Conservation (phyloP, 1,140 invertebrate genomes). For the Watersipora subatra region DNA sequence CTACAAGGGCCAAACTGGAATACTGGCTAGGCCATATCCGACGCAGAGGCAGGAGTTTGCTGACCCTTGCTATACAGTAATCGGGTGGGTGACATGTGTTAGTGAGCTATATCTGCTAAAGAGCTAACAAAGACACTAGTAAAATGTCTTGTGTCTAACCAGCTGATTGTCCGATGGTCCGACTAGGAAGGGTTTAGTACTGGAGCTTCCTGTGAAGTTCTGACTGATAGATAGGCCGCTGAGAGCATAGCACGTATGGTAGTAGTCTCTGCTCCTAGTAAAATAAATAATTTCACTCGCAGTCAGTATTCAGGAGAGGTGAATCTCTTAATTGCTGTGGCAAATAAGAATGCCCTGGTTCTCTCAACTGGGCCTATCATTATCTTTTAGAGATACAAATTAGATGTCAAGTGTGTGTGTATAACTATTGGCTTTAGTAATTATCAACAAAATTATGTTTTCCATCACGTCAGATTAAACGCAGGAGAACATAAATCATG, state of each 20-base stretch:
- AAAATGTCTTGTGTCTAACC: slow-evolving; percentile 35
- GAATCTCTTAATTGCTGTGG: background rate
- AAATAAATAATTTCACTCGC: slow-evolving; percentile 13
- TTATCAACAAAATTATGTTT: too few species aligned
- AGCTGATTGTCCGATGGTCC: slow-evolving; percentile 51
- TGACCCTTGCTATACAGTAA: background rate
- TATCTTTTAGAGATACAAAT: background rate
- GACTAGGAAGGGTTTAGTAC: slow-evolving; percentile 43
- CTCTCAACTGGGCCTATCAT: background rate
- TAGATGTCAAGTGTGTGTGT: background rate
- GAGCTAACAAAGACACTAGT: slow-evolving; percentile 6
- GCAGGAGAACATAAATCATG: too few species aligned
- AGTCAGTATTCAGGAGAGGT: background rate
- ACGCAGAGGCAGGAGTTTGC: background rate
- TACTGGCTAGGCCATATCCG: background rate
- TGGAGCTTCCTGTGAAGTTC: slow-evolving; percentile 51
- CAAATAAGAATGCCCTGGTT: background rate
- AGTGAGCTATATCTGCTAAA: background rate
- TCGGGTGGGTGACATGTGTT: background rate
- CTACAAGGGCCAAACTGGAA: too few species aligned
- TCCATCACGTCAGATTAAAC: too few species aligned
- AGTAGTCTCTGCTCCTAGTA: slow-evolving; percentile 68
- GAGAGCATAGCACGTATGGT: slow-evolving; percentile 90
- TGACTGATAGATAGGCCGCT: slow-evolving; percentile 89
- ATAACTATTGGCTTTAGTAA: too few species aligned